Evolutionary conservation across 2,888 invertebrate species (phyloP), one percentile per base, ranked within the genome.

Genomic region (Caenorhabditis sinica): DNA sequence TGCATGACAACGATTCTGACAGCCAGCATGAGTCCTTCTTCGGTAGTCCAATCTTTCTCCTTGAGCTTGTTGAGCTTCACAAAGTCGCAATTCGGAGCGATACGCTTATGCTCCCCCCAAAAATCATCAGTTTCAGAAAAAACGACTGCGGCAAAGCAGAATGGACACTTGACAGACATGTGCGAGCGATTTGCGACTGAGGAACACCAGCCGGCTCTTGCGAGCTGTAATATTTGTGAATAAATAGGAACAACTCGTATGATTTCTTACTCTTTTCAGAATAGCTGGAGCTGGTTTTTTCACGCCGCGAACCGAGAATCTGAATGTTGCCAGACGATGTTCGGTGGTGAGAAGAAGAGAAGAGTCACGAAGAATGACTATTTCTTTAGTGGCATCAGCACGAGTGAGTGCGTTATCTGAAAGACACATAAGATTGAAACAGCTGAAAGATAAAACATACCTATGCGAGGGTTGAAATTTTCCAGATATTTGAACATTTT

Each of bases 111-210:
- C 53, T 85, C 85, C 1, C 61, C 56, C 85, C 85, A 87, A 13
- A 82, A 82, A 71, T 87, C 83, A 30, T 83, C 85, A 13, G 61
- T 63, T 20, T 43, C 58, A 20, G 76, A 76, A 49, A 87, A 87
- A 13, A 60, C 53, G 23, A 87, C 23, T 25, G 74, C 66, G 17
- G 66, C 51, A 13, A 36, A 30, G 65, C 87, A 87, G 25, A 87
- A 85, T 20, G 80, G 45, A 49, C 87, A 87, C 17, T 61, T 60
- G 1, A 77, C 87, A 8, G 51, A 53, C 11, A 56, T 23, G 2
- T 25, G 61, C 5, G n/a, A 11, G 2, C 3, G 40, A 25, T 25
- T 17, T 1, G 43, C 15, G 5, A 56, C 56, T 13, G 80, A 68
- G 30, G 43, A 66, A 33, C 40, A n/a, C 13, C 49, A 86, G 5